Base-by-base conservation (phyloP, 2,888 invertebrate genomes). In the Idaea dimidiata region DNA sequence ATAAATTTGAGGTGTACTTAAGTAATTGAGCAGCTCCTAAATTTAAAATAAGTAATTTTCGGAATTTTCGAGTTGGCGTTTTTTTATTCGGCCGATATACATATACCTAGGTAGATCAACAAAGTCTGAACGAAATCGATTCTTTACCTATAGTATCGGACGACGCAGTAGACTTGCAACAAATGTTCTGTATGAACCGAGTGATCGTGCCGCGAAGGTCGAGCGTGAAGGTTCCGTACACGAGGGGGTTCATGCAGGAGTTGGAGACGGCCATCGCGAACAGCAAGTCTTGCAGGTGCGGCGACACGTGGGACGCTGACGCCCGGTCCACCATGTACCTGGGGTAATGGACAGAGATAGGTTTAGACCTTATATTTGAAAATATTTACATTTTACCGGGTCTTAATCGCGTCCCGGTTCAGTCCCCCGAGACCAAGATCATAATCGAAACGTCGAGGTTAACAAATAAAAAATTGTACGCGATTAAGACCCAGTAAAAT, bases 251-350 rank as follows among this genome's bases (percentile, higher is more conserved):
- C 93, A 96, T 95, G 84, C 96, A 96, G 17, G 96, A 96, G 86
- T 97, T 97, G 69, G 96, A 95, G 3, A 96, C 96, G 0, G 96
- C 96, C 94, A 96, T 96, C 78, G 96, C 94, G 80, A 96, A 96
- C 59, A 96, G 88, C 32, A 94, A 89, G 76, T 96, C 95, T 76
- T 96, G 96, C 0, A 96, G 85, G 71, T 94, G 93, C 0, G 89
- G 87, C 32, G 96, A 94, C 0, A 97, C 93, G 33, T 91, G 88
- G 43, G 90, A 79, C 0, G 96, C 96, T 59, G 95, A 95, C 16
- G 93, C 87, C 0, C 95, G 93, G 83, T 95, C 95, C 72, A 96
- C 90, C 94, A 95, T 95, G 83, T 95, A 96, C 95, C 95, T 96
- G 83, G 14, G 33, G 24, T 83, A 5, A 3, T 24, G 5, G 24